These are phyloP conservation scores for Poeciliopsis occidentalis DNA, from an alignment of 2,113 vertebrate genomes.

Conservation along the genomic window DNA sequence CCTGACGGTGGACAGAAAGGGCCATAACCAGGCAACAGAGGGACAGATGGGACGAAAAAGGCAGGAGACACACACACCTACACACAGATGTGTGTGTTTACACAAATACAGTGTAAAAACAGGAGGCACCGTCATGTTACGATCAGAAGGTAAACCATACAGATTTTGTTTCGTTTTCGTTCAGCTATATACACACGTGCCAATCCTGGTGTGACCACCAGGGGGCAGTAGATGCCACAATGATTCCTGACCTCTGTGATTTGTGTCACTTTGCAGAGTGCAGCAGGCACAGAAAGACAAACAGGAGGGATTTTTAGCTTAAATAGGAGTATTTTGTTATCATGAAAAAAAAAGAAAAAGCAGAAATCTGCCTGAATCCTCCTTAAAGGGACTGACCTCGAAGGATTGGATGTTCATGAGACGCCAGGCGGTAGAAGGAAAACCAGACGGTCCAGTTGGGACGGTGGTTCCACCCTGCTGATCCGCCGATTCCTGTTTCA, in stretches of 20 bases:
- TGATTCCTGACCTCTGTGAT: not conserved
- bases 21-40: slow-evolving; percentile 48
- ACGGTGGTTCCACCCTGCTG: slow-evolving; percentile 41
- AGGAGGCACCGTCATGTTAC: slow-evolving; percentile 71
- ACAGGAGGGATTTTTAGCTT: slow-evolving; percentile 22
- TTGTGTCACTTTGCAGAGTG: not conserved
- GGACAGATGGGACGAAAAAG: slow-evolving; percentile 32
- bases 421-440: slow-evolving; percentile 20
- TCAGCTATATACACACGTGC: not conserved
- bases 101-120: slow-evolving; percentile 77
- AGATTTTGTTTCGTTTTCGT: slow-evolving; percentile 15
- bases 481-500: not conserved
- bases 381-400: slow-evolving; percentile 21
- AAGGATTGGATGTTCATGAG: slow-evolving; percentile 34
- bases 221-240: slow-evolving; percentile 57
- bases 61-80: slow-evolving; percentile 1
- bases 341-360: not conserved
- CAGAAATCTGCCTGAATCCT: not conserved
- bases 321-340: not conserved
- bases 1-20: slow-evolving; percentile 13
- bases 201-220: slow-evolving; percentile 31
- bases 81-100: slow-evolving; percentile 48
- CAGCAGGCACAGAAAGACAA: not conserved
- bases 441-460: slow-evolving; percentile 63
- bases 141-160: slow-evolving; percentile 57